Evolutionary conservation across 2,113 vertebrate genomes (phyloP).

Genomic region (Nesogale talazaci): DNA sequence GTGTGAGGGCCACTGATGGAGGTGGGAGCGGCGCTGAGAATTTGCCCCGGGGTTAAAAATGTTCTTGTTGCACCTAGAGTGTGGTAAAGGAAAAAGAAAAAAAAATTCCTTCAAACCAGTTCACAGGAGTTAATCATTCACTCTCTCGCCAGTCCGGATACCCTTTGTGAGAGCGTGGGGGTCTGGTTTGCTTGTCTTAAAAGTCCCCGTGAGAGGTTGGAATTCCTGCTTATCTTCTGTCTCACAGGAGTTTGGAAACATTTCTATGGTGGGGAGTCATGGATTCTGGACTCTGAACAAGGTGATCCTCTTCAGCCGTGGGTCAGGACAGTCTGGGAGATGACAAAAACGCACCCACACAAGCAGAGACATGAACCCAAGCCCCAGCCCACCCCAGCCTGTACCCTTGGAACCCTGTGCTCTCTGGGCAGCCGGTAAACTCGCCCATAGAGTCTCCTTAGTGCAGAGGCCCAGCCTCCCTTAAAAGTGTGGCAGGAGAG

Average conservation of each 20-base stretch:
- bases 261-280: background rate
- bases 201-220: constrained; percentile 32
- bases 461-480: no score
- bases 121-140: constrained; percentile 73
- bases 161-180: constrained; percentile 58
- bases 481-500: no score
- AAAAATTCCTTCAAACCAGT: constrained; percentile 60
- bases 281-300: background rate
- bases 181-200: constrained; percentile 63
- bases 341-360: background rate
- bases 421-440: background rate
- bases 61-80: constrained; percentile 55
- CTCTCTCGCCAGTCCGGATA: background rate
- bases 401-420: background rate
- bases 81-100: constrained; percentile 23
- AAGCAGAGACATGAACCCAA: background rate
- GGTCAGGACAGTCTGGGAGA: background rate
- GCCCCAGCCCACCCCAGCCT: background rate
- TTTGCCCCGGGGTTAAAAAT: constrained; percentile 46
- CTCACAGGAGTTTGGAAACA: background rate
- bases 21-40: background rate
- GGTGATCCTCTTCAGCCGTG: background rate
- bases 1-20: background rate
- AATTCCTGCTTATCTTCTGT: background rate
- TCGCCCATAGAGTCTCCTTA: background rate